Evolutionary conservation across 2,113 vertebrate genomes (phyloP).

Genomic region (Bufo gargarizans): DNA sequence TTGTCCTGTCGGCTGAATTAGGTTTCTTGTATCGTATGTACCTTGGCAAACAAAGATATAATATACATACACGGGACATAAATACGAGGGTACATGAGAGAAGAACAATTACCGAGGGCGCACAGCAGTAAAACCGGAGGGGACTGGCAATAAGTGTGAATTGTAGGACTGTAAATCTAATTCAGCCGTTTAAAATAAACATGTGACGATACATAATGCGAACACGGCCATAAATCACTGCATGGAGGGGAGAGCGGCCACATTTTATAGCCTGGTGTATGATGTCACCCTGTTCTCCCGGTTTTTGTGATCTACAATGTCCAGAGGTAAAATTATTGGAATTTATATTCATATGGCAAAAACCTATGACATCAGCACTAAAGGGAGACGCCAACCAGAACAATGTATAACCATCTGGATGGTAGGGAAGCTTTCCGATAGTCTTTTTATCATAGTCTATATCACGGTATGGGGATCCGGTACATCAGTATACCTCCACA

Average conservation of each 20-base stretch:
- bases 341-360: not conserved
- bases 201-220: slow-evolving; percentile 20
- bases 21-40: slow-evolving; percentile 10
- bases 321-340: not conserved
- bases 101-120: slow-evolving; percentile 23
- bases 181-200: slow-evolving; percentile 40
- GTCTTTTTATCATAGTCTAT: too few relatives aligned
- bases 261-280: not conserved
- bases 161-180: slow-evolving; percentile 33
- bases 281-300: not conserved
- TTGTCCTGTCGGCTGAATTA: not conserved
- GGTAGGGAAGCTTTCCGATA: too few relatives aligned
- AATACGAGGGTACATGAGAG: slow-evolving; percentile 21
- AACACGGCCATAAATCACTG: slow-evolving; percentile 6
- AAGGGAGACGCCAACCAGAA: not conserved
- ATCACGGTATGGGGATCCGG: too few relatives aligned
- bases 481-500: too few relatives aligned
- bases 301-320: not conserved
- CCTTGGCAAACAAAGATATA: not conserved
- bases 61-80: slow-evolving; percentile 3
- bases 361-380: not conserved
- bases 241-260: not conserved
- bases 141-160: slow-evolving; percentile 39
- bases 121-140: slow-evolving; percentile 20
- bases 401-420: too few relatives aligned